phyloP scores from a whole-genome alignment of 2,113 vertebrate genomes.

The Cyanoramphus novaezelandiae region DNA sequence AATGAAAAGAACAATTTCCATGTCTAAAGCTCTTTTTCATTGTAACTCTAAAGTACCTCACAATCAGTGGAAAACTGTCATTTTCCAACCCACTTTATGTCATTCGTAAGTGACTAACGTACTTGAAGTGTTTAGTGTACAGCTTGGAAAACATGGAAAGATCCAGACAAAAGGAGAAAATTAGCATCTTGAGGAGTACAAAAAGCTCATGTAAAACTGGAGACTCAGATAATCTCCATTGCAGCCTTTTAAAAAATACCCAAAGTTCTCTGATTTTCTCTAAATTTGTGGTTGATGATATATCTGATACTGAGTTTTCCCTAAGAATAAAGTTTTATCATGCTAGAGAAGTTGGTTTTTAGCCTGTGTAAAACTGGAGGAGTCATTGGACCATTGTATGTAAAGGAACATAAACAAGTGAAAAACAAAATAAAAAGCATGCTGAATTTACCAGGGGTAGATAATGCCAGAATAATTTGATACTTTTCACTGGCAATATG shows the following conservation, averaged over 20 bases:
- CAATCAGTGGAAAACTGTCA: conserved; percentile 34
- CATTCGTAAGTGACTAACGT: conserved; percentile 37
- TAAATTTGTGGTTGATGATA: background rate
- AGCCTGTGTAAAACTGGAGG: background rate
- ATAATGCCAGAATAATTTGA: background rate
- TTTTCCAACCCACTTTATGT: conserved; percentile 49
- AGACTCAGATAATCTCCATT: background rate
- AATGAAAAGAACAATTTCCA: conserved; percentile 26
- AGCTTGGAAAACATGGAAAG: conserved; percentile 26
- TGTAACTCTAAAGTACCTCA: background rate
- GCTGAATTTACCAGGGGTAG: background rate
- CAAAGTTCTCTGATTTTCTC: background rate
- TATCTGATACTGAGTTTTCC: background rate
- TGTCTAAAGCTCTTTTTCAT: background rate
- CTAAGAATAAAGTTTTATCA: background rate
- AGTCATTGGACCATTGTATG: background rate
- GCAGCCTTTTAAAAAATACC: background rate
- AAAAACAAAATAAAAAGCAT: background rate
- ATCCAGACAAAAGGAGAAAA: background rate
- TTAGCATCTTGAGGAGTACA: background rate
- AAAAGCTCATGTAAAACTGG: background rate
- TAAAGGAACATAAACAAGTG: background rate
- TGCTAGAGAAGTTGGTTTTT: background rate
- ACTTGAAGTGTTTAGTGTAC: conserved; percentile 22
- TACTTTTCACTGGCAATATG: background rate